Evolutionary conservation across 2,888 invertebrate species (phyloP).

Genomic region (Drosophila aldrichi): DNA sequence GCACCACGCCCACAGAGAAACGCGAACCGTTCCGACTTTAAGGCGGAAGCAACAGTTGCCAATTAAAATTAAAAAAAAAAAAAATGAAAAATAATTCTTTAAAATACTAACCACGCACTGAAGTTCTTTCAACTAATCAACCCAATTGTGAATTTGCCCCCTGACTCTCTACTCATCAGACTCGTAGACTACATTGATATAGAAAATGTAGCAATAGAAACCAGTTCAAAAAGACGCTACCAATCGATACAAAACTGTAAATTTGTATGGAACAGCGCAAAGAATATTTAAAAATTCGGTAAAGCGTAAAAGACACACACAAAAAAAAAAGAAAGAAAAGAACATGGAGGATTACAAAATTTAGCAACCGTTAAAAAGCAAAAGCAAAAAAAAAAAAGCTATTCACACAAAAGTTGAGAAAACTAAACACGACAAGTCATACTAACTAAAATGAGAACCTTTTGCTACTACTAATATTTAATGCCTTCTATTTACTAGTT

Average conservation of each 20-base stretch:
- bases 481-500: slow-evolving; percentile 76
- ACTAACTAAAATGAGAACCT: slow-evolving; percentile 69
- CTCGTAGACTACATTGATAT: slow-evolving; percentile 35
- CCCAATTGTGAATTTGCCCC: slow-evolving; percentile 43
- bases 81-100: slow-evolving; percentile 39
- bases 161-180: slow-evolving; percentile 3
- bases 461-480: slow-evolving; percentile 80
- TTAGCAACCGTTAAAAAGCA: slow-evolving; percentile 32
- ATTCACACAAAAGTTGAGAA: slow-evolving; percentile 65
- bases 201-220: slow-evolving; percentile 48
- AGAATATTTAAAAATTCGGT: slow-evolving; percentile 20
- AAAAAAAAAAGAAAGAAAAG: background rate
- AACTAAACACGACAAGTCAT: slow-evolving; percentile 71
- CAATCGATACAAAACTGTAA: slow-evolving; percentile 23
- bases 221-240: slow-evolving; percentile 20
- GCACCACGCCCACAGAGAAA: slow-evolving; percentile 85
- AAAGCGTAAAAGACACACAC: slow-evolving; percentile 53
- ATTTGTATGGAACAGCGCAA: slow-evolving; percentile 16
- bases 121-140: slow-evolving; percentile 68
- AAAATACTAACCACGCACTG: slow-evolving; percentile 69
- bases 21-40: slow-evolving; percentile 92
- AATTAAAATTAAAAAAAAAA: slow-evolving; percentile 41
- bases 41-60: slow-evolving; percentile 72
- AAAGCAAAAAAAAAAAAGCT: slow-evolving; percentile 45
- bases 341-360: slow-evolving; percentile 26